These are phyloP conservation scores for Agonopterix subpropinquella DNA, from an alignment of 2,888 invertebrate species.

Conservation along the genomic window DNA sequence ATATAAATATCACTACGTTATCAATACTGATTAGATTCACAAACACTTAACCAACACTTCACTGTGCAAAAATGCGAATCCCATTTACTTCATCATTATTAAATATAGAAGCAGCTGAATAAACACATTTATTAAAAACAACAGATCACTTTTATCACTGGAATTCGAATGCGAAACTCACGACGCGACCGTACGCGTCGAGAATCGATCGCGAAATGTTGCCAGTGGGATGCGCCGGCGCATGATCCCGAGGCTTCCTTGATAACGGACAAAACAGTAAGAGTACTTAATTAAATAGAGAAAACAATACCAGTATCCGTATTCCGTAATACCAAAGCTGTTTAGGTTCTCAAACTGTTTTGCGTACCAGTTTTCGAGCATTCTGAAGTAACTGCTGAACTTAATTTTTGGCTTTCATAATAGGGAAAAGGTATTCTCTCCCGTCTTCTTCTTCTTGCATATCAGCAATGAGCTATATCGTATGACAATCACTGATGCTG, in stretches of 20 bases:
- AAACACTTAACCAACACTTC: constrained; percentile 19
- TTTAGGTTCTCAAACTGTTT: background rate
- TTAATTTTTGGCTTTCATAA: too few relatives aligned
- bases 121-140: too few relatives aligned
- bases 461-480: too few relatives aligned
- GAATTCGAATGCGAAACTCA: constrained; percentile 14
- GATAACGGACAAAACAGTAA: constrained; percentile 6
- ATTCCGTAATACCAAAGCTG: constrained; percentile 8
- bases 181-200: constrained; percentile 31
- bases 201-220: constrained; percentile 31
- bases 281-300: constrained; percentile 5
- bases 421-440: too few relatives aligned
- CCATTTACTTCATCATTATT: background rate
- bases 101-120: background rate
- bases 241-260: constrained; percentile 21
- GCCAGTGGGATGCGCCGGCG: constrained; percentile 6
- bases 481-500: too few relatives aligned
- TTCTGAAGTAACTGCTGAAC: too few relatives aligned
- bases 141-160: constrained; percentile 1
- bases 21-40: constrained; percentile 13
- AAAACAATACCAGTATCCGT: constrained; percentile 4
- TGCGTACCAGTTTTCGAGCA: too few relatives aligned
- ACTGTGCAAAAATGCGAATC: background rate
- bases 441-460: too few relatives aligned
- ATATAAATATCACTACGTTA: constrained; percentile 4